Percentiles rank a stretch among this genome's conserved stretches.
phyloP scores from a whole-genome alignment of 1,140 invertebrate genomes.

The Phortica variegata region DNA sequence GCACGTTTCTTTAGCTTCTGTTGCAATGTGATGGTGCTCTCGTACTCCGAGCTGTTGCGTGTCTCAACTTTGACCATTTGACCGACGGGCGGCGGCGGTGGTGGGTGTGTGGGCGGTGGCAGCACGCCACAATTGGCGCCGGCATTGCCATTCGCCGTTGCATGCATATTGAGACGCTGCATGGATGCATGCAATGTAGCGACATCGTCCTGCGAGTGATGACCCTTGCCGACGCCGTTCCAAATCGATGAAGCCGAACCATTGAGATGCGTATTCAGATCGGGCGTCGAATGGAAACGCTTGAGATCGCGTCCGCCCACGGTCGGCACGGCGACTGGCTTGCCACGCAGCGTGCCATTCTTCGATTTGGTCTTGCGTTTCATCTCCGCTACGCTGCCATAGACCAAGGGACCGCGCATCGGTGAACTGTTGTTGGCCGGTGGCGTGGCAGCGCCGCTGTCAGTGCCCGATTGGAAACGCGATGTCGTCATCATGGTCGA shows the following conservation, averaged over 20 bases:
- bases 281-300: conserved; percentile 86
- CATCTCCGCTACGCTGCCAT: conserved; percentile 93
- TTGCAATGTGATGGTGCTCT: conserved; percentile 51
- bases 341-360: conserved; percentile 47
- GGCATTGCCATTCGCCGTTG: conserved; percentile 10
- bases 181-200: conserved; percentile 59
- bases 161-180: conserved; percentile 46
- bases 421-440: conserved; percentile 62
- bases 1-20: conserved; percentile 48
- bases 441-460: conserved; percentile 61
- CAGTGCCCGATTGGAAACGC: conserved; percentile 68
- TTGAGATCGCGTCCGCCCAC: conserved; percentile 62
- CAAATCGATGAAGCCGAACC: conserved; percentile 53
- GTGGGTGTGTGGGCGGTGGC: conserved; percentile 71
- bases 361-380: conserved; percentile 65
- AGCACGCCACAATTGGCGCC: conserved; percentile 32
- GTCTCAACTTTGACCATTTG: conserved; percentile 76
- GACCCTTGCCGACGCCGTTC: conserved; percentile 59
- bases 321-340: conserved; percentile 56
- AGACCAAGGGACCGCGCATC: conserved; percentile 70
- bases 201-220: conserved; percentile 76
- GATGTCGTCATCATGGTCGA: conserved; percentile 72
- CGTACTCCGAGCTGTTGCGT: conserved; percentile 54
- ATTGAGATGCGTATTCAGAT: conserved; percentile 60
- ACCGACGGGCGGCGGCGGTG: conserved; percentile 70